Evolutionary conservation across 2,113 vertebrate species (phyloP).

Genomic region (Erythrocercus mccallii): DNA sequence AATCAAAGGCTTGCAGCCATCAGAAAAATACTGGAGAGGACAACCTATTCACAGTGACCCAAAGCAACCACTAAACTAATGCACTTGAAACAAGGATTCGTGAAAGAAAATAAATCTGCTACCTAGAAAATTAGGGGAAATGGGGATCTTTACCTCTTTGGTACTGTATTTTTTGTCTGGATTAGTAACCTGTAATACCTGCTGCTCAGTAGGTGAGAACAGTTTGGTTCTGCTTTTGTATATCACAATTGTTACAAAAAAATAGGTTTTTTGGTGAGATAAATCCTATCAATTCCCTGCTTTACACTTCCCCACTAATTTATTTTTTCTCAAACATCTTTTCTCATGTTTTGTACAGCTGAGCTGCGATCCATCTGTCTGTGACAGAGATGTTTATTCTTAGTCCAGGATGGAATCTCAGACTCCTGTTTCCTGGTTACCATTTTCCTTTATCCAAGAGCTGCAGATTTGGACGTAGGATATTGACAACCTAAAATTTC

Average conservation of each 20-base stretch:
- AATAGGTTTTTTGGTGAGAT: background rate
- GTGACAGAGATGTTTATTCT: constrained; percentile 29
- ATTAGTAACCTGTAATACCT: background rate
- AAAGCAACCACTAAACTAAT: background rate
- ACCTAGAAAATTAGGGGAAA: background rate
- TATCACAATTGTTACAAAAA: background rate
- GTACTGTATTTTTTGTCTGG: background rate
- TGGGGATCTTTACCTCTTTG: background rate
- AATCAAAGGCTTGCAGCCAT: background rate
- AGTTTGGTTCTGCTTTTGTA: background rate
- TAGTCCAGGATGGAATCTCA: background rate
- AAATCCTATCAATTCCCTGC: background rate
- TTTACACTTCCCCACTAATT: background rate
- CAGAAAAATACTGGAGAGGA: background rate
- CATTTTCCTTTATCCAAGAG: background rate
- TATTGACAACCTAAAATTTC: background rate
- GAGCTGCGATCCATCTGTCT: constrained; percentile 1
- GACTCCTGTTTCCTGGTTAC: constrained; percentile 18
- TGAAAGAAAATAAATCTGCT: background rate
- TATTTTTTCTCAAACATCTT: background rate
- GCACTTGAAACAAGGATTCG: background rate
- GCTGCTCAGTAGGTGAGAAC: background rate
- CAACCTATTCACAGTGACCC: background rate
- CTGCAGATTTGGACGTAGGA: background rate
- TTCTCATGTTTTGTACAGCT: background rate